Evolutionary conservation across 2,797 vertebrate genomes (phyloP).

Genomic region (Oreonectes daqikongensis): DNA sequence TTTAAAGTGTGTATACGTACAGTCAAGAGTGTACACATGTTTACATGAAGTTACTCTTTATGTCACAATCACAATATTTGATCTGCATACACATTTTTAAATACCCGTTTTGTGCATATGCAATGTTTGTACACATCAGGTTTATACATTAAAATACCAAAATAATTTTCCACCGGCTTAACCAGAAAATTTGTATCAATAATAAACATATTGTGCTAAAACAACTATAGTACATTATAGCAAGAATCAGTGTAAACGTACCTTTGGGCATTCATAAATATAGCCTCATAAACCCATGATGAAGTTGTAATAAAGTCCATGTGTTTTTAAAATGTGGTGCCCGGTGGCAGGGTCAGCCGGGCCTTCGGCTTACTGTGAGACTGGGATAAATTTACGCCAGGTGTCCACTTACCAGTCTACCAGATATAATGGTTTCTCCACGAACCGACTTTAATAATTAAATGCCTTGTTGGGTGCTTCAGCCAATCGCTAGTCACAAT

Average conservation of each 20-base stretch:
- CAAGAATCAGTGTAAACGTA: constrained; percentile 15
- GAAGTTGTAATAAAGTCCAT: constrained; percentile 35
- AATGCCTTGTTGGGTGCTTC: constrained; percentile 76
- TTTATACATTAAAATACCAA: neutral
- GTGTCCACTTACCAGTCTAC: constrained; percentile 88
- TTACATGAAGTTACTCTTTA: too few relatives aligned
- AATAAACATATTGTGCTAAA: too few relatives aligned
- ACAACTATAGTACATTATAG: too few relatives aligned
- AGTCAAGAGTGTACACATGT: too few relatives aligned
- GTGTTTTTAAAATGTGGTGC: constrained; percentile 20
- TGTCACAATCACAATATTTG: too few relatives aligned
- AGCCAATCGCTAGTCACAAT: constrained; percentile 38
- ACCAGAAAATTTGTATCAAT: too few relatives aligned
- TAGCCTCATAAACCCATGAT: constrained; percentile 3
- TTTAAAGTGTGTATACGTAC: too few relatives aligned
- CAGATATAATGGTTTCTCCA: constrained; percentile 86
- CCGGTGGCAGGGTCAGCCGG: constrained; percentile 3
- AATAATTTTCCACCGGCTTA: too few relatives aligned
- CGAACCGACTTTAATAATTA: constrained; percentile 90
- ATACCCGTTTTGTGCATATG: too few relatives aligned
- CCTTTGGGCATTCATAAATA: constrained; percentile 27
- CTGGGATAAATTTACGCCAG: constrained; percentile 68
- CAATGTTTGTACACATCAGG: too few relatives aligned
- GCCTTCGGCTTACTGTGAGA: constrained; percentile 44
- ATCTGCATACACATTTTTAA: too few relatives aligned